Percentiles rank a stretch among this genome's conserved stretches.
Conservation (phyloP, 2,797 vertebrate genomes). For the Buceros bicornis region DNA sequence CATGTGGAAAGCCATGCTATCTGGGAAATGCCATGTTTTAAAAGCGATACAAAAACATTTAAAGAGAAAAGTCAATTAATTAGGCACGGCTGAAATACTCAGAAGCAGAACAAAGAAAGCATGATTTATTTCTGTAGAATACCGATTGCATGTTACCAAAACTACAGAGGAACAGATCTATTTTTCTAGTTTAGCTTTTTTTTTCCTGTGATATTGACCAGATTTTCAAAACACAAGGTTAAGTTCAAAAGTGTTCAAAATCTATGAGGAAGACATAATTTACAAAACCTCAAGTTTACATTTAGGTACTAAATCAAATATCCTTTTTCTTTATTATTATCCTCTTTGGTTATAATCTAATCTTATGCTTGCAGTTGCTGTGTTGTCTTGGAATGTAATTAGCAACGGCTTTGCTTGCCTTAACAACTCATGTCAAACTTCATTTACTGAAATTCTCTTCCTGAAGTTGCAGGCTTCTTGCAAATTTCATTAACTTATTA, state of each 20-base stretch:
- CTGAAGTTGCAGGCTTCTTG: neutral
- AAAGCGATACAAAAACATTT: neutral
- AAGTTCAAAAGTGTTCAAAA: neutral
- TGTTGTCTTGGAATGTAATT: neutral
- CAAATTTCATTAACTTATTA: neutral
- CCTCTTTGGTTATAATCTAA: neutral
- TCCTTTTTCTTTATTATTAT: neutral
- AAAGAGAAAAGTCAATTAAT: neutral
- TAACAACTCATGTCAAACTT: neutral
- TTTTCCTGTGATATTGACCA: neutral
- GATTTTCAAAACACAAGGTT: neutral
- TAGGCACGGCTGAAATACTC: neutral
- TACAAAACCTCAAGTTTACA: neutral
- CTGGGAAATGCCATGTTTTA: neutral
- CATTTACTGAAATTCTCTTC: neutral
- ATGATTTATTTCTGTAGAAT: neutral
- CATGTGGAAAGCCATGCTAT: neutral
- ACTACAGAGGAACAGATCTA: neutral
- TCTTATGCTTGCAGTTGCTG: neutral
- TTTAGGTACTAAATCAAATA: neutral
- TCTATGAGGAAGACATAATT: neutral
- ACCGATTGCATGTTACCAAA: neutral
- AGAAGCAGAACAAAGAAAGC: neutral
- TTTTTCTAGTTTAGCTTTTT: neutral
- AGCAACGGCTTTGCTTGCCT: neutral